phyloP scores from a whole-genome alignment of 2,797 vertebrate genomes.

The Megaceryle alcyon region DNA sequence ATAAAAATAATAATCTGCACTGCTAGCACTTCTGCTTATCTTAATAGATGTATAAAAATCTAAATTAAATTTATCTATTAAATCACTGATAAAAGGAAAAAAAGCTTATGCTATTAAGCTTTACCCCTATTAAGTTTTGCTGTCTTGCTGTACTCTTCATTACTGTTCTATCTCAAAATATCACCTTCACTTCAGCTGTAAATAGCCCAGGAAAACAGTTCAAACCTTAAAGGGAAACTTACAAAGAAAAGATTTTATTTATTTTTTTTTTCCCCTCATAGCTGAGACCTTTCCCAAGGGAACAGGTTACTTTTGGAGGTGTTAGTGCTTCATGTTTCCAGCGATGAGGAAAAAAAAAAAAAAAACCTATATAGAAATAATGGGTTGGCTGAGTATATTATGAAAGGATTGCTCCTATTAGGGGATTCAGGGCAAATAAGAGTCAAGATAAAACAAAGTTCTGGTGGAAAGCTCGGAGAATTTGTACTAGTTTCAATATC shows the following conservation, averaged over 20 bases:
- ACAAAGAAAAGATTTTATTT: background rate
- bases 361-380: constrained; percentile 40
- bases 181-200: constrained; percentile 34
- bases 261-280: background rate
- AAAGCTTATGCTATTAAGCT: background rate
- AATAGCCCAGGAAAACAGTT: constrained; percentile 47
- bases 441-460: constrained; percentile 51
- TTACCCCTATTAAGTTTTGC: background rate
- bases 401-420: constrained; percentile 44
- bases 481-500: constrained; percentile 48
- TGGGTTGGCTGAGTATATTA: constrained; percentile 36
- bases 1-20: background rate
- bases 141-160: constrained; percentile 14
- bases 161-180: constrained; percentile 40
- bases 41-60: background rate
- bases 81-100: background rate
- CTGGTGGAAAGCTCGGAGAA: constrained; percentile 16
- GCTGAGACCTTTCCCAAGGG: constrained; percentile 56
- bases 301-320: constrained; percentile 34
- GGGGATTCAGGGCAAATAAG: constrained; percentile 52
- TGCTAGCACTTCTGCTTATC: background rate
- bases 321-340: constrained; percentile 22
- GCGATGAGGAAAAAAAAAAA: background rate
- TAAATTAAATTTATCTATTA: background rate
- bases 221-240: constrained; percentile 37